Percentiles rank a stretch among this genome's conserved stretches.
Evolutionary conservation across 2,113 vertebrate genomes (phyloP).

Genomic region (Conger conger): DNA sequence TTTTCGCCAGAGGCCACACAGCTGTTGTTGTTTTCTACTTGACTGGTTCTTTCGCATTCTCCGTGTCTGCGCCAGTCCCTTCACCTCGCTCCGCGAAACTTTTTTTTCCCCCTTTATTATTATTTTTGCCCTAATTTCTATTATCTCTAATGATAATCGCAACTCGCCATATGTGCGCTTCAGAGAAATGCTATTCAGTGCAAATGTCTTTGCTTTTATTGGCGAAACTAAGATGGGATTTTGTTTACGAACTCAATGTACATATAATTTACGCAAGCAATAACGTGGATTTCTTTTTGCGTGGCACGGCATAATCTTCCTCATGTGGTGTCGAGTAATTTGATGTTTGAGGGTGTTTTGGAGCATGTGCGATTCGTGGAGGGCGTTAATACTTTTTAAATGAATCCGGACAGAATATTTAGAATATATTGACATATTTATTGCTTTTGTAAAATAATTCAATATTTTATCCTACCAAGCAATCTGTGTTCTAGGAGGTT

Average conservation of each 20-base stretch:
- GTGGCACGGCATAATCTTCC: background rate
- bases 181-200: constrained; percentile 55
- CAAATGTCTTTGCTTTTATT: constrained; percentile 45
- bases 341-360: no score
- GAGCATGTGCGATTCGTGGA: no score
- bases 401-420: no score
- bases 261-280: background rate
- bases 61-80: constrained; percentile 52
- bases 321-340: background rate
- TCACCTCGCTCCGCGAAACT: constrained; percentile 58
- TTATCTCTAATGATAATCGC: constrained; percentile 67
- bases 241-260: background rate
- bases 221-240: constrained; percentile 34
- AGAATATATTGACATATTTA: no score
- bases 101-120: constrained; percentile 46
- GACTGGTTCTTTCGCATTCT: constrained; percentile 55
- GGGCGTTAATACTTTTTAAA: no score
- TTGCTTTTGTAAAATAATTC: no score
- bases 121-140: constrained; percentile 55
- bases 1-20: constrained; percentile 75
- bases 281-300: background rate
- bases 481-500: no score
- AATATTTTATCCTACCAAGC: no score
- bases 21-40: constrained; percentile 75
- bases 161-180: constrained; percentile 63